Evolutionary conservation across 2,888 invertebrate species (phyloP).

Genomic region (Oegoconia quadripuncta): DNA sequence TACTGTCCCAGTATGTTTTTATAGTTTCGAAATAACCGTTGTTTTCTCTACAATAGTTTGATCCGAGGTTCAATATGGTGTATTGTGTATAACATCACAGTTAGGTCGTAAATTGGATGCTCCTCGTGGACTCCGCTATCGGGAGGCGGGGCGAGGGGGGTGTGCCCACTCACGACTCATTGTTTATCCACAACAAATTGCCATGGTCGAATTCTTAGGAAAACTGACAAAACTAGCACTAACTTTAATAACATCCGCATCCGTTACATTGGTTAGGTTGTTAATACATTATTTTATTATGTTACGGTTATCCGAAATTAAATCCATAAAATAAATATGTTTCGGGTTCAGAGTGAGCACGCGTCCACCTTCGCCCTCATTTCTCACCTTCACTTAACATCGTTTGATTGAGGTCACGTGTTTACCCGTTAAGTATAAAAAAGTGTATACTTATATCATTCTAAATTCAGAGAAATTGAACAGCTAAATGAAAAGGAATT

Average conservation of each 20-base stretch:
- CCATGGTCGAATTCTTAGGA: slow-evolving; percentile 55
- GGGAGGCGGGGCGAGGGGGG: slow-evolving; percentile 53
- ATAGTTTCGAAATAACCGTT: slow-evolving; percentile 5
- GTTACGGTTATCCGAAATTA: background rate
- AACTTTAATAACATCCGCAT: slow-evolving; percentile 25
- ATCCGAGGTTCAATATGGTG: slow-evolving; percentile 5
- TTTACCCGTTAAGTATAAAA: too few species aligned
- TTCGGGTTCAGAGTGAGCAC: background rate
- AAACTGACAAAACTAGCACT: slow-evolving; percentile 44
- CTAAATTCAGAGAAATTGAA: background rate
- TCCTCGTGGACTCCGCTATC: slow-evolving; percentile 59
- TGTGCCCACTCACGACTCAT: slow-evolving; percentile 65
- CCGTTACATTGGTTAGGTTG: too few species aligned
- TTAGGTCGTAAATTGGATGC: slow-evolving; percentile 63
- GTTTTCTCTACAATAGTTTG: slow-evolving; percentile 4
- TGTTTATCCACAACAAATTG: slow-evolving; percentile 71
- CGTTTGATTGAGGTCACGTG: too few species aligned
- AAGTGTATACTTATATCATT: too few species aligned
- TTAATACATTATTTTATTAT: background rate
- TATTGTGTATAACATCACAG: slow-evolving; percentile 50
- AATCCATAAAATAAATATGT: background rate
- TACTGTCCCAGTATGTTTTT: slow-evolving; percentile 4
- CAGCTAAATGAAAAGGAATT: background rate
- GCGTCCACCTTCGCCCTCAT: too few species aligned
- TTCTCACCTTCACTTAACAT: too few species aligned